Percentiles rank a stretch among this genome's conserved stretches.
phyloP scores from a whole-genome alignment of 2,888 invertebrate genomes.

The Trisateles emortualis region DNA sequence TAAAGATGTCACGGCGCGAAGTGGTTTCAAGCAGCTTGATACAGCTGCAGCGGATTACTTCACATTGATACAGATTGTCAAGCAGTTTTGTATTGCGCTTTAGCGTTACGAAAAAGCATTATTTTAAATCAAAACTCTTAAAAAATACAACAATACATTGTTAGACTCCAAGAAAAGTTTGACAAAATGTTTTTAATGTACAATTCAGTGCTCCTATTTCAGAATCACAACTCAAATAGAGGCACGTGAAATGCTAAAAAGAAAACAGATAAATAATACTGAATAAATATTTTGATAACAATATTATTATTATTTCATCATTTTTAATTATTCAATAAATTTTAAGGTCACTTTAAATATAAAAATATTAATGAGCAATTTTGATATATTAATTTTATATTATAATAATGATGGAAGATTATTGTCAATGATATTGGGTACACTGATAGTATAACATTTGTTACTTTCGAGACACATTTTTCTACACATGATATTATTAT shows the following conservation, averaged over 20 bases:
- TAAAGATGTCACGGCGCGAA: conserved; percentile 35
- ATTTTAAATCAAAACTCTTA: conserved; percentile 22
- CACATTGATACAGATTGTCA: conserved; percentile 17
- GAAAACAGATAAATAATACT: conserved; percentile 41
- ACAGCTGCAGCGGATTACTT: conserved; percentile 30
- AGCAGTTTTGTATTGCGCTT: conserved; percentile 17
- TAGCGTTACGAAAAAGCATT: conserved; percentile 26
- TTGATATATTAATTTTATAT: conserved; percentile 38
- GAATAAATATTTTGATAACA: conserved; percentile 33
- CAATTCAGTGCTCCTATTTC: not conserved
- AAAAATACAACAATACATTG: conserved; percentile 12
- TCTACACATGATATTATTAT: conserved; percentile 12
- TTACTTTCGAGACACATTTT: conserved; percentile 15
- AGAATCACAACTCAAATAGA: not conserved
- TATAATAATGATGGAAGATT: conserved; percentile 38
- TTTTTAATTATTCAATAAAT: conserved; percentile 37
- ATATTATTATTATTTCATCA: conserved; percentile 19
- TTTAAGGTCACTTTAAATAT: conserved; percentile 63
- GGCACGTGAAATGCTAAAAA: not conserved
- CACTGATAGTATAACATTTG: conserved; percentile 24
- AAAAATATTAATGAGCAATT: conserved; percentile 59
- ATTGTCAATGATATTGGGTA: conserved; percentile 42
- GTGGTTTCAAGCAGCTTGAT: conserved; percentile 23
- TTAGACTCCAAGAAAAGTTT: not conserved
- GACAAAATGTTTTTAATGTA: not conserved